phyloP scores from a whole-genome alignment of 2,113 vertebrate genomes.

The Peromyscus maniculatus region DNA sequence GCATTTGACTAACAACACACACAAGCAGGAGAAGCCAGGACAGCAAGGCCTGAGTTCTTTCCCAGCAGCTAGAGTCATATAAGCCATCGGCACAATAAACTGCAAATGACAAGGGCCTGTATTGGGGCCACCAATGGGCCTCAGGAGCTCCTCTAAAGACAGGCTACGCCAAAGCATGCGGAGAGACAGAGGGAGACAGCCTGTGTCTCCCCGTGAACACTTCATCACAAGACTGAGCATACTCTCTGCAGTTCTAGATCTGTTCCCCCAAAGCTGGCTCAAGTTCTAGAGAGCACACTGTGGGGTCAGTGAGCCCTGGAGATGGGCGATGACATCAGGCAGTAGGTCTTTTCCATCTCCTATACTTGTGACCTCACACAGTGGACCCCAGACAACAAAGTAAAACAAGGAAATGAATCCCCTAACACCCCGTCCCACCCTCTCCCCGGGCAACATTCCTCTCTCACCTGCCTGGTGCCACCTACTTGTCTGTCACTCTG shows the following conservation, averaged over 20 bases:
- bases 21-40: neutral
- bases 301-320: constrained; percentile 71
- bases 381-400: constrained; percentile 54
- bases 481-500: neutral
- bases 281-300: constrained; percentile 72
- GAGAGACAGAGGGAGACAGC: neutral
- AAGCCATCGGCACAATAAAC: constrained; percentile 36
- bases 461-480: neutral
- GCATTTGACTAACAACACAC: neutral
- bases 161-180: neutral
- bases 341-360: constrained; percentile 63
- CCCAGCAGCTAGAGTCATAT: neutral
- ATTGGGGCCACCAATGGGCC: neutral
- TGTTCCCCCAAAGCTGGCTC: constrained; percentile 46
- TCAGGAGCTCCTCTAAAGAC: neutral
- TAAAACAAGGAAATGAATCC: constrained; percentile 5
- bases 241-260: neutral
- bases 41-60: neutral
- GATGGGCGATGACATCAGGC: constrained; percentile 69
- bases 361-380: constrained; percentile 52
- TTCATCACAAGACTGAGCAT: neutral
- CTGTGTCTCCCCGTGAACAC: neutral
- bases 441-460: neutral
- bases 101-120: neutral
- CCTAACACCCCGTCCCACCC: neutral